Evolutionary conservation across 2,888 invertebrate genomes (phyloP), one percentile per base, ranked within the genome.

Genomic region (Drosophila mayaguana): DNA sequence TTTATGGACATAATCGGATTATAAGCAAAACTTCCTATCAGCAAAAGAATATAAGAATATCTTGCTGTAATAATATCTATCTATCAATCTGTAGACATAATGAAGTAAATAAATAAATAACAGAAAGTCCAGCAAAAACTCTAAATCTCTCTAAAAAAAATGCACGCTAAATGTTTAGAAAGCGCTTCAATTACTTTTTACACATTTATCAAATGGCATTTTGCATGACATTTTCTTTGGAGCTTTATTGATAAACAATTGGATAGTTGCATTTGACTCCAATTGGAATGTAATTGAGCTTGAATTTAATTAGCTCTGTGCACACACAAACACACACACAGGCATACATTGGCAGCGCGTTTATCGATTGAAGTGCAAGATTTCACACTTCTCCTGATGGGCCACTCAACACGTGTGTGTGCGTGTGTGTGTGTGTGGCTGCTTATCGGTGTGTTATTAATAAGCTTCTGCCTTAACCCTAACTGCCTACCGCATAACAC

Each of bases 381-480:
- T 72, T 84, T 84, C 70, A 74, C 86, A 85, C 90, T 75, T 82
- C 48, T 68, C 54, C 51, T 42, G 72, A 72, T 71, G 62, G 63
- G 73, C 60, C 61, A 60, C 77, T 68, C 54, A 63, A 43, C 43
- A 50, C 34, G 6, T 48, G 36, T 42, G 56, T 46, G 45, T 36
- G 28, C 43, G 36, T 43, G 42, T 28, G 22, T 45, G 36, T 63
- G 70, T 71, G 46, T 71, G 46, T 61, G 16, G 16, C 45, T 61
- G 61, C 60, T 28, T 62, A 57, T 45, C 22, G 54, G n/a, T 60
- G 61, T 75, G 77, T 81, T 88, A 88, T 89, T 85, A 88, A 85
- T 89, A 89, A 83, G 89, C 89, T 83, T 38, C 51, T 28, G 34
- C 32, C 61, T 34, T 51, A 32, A 12, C 38, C 54, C 48, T 56